Conservation (phyloP, 2,797 vertebrate species). For the Leontopithecus rosalia region DNA sequence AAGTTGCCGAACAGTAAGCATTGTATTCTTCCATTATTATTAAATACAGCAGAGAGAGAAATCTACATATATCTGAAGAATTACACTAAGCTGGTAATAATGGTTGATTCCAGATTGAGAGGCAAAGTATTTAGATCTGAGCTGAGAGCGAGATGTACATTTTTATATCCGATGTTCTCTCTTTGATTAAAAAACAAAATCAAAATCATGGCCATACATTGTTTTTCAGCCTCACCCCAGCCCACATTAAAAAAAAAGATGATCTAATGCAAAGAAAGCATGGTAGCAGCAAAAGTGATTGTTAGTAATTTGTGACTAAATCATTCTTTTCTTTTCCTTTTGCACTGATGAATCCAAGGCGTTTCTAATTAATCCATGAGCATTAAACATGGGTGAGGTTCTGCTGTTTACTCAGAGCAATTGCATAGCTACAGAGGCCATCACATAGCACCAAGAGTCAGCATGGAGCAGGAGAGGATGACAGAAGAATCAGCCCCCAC, state of each 20-base stretch:
- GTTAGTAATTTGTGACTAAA: fast-evolving
- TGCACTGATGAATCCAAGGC: not conserved
- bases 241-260: not conserved
- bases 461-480: not conserved
- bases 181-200: not conserved
- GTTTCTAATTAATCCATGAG: not conserved
- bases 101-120: not conserved
- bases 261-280: not conserved
- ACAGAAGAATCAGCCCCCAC: too few species aligned
- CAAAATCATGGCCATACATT: not conserved
- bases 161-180: not conserved
- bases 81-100: fast-evolving
- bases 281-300: not conserved
- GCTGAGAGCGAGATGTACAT: fast-evolving
- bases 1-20: too few species aligned
- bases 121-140: not conserved
- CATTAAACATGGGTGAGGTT: not conserved
- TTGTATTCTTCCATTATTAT: fast-evolving
- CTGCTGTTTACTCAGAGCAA: not conserved
- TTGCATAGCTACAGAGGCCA: not conserved
- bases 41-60: not conserved
- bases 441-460: not conserved
- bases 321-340: not conserved
- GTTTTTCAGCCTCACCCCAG: not conserved
- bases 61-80: not conserved